Conservation (phyloP, 2,888 invertebrate species). For the Epinotia nisella region DNA sequence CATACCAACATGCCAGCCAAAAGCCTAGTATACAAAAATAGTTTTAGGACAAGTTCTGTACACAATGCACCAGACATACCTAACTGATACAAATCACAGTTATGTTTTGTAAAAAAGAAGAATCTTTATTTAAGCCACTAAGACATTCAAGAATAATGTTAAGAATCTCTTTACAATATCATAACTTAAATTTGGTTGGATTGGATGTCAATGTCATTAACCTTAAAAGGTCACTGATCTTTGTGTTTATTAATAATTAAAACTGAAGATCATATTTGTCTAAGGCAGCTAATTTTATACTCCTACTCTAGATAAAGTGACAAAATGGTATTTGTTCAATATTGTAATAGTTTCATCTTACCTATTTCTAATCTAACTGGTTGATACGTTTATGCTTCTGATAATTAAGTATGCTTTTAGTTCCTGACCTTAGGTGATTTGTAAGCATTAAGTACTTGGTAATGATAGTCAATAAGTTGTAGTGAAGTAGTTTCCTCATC, state of each 20-base stretch:
- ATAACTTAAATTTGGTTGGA: background rate
- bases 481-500: background rate
- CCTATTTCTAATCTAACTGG: background rate
- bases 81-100: background rate
- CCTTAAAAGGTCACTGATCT: slow-evolving; percentile 18
- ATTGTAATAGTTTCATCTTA: background rate
- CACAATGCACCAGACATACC: background rate
- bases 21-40: too few relatives aligned
- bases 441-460: slow-evolving; percentile 10
- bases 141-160: too few relatives aligned
- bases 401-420: background rate
- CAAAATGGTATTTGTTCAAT: background rate
- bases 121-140: too few relatives aligned
- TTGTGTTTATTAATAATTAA: background rate
- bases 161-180: background rate
- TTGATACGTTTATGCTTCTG: background rate
- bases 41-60: background rate
- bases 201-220: slow-evolving; percentile 14
- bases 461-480: background rate
- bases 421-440: background rate
- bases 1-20: background rate
- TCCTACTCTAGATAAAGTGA: background rate
- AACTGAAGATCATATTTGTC: slow-evolving; percentile 11
- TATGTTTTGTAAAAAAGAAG: background rate
- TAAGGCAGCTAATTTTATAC: background rate